A percentile compares a stretch with the other conserved stretches of the same genome.
phyloP scores from a whole-genome alignment of 2,888 invertebrate genomes.

The Stenodema calcarata region DNA sequence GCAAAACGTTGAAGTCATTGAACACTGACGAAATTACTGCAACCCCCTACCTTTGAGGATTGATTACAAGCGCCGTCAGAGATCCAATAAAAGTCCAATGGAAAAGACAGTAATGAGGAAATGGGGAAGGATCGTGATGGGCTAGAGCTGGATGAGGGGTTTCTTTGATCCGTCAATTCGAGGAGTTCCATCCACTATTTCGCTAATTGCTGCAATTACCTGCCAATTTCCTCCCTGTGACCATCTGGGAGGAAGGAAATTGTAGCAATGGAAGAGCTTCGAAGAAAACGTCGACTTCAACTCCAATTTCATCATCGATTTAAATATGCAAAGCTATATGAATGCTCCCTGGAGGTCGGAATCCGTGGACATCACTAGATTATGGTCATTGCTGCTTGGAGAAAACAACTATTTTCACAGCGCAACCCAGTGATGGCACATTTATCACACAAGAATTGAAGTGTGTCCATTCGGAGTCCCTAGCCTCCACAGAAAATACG shows the following conservation, averaged over 20 bases:
- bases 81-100: neutral
- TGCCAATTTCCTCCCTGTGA: neutral
- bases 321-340: too few species aligned
- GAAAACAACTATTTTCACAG: too few species aligned
- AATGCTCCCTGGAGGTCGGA: too few species aligned
- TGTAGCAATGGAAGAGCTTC: neutral
- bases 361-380: too few species aligned
- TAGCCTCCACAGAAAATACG: too few species aligned
- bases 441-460: too few species aligned
- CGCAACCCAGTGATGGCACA: too few species aligned
- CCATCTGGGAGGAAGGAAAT: neutral
- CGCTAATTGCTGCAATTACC: neutral
- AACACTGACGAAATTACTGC: neutral
- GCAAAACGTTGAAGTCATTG: too few species aligned
- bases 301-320: too few species aligned
- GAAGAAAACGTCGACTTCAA: neutral
- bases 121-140: neutral
- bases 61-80: neutral
- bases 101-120: neutral
- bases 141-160: neutral
- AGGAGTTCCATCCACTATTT: neutral
- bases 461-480: too few species aligned
- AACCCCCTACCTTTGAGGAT: neutral
- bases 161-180: constrained; percentile 4
- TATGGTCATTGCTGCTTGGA: too few species aligned